Evolutionary conservation across 2,888 invertebrate species (phyloP), one percentile per base, ranked within the genome.

Genomic region (Epinotia brunnichana): DNA sequence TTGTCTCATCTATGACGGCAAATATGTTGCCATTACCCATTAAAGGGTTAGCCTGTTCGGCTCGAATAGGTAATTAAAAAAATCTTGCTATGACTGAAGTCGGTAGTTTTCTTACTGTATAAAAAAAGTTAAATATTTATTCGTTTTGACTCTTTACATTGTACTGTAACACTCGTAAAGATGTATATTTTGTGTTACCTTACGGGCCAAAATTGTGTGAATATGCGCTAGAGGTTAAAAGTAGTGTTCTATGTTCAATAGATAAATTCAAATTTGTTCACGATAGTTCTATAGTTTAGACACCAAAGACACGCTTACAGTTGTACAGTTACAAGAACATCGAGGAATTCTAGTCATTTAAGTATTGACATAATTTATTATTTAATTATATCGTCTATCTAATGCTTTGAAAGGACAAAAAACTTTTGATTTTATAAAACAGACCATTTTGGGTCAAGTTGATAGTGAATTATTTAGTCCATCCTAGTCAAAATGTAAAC

Each of bases 401-500:
- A 57, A 21, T 19, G 15, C 51, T 51, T 44, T 2, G 4, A 7
- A 17, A 21, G 7, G 15, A 44, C 13, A 44, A 48, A 41, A 61
- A 10, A 2, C 7, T 21, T 24, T 63, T 35, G 10, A 21, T 51
- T 63, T 24, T 53, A 17, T 17, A 41, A 24, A 63, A 41, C 11
- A 39, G 19, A 64, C 48, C 10, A n/a, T 29, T 62, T 21, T 29
- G 19, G 13, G 9, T 61, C 1, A 44, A 17, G 3, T 21, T 53
- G 10, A 21, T 39, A 51, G 35, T 19, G 39, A 56, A 24, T 66
- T 66, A 41, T 15, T 48, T 48, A n/a, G n/a, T 41, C 21, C 9
- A 39, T 51, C 39, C 81, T 83, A 83, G 83, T 83, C 83, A 81
- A 81, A 66, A 53, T 39, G 64, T 53, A 82, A 78, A 74, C 79